Evolutionary conservation across 2,797 vertebrate genomes (phyloP).

Genomic region (Morelia viridis): DNA sequence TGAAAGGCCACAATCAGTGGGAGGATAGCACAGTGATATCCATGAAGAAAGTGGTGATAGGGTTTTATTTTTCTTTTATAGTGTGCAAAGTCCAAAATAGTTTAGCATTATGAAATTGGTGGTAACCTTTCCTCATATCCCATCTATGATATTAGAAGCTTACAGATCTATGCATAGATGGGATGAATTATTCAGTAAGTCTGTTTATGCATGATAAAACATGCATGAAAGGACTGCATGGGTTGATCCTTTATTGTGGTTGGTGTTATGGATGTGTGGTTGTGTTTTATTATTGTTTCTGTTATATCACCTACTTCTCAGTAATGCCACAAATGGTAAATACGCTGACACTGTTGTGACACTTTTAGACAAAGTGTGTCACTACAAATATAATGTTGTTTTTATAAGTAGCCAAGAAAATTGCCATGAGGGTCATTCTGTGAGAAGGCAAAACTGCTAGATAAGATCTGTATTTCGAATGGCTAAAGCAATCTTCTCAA

Average conservation of each 20-base stretch:
- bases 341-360: background rate
- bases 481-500: background rate
- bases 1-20: too few species aligned
- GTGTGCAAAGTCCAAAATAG: too few species aligned
- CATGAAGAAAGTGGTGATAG: too few species aligned
- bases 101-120: too few species aligned
- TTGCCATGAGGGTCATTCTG: background rate
- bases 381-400: background rate
- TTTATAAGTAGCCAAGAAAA: conserved; percentile 5
- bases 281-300: background rate
- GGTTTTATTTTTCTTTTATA: too few species aligned
- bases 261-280: background rate
- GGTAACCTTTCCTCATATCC: too few species aligned
- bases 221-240: background rate
- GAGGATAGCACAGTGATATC: too few species aligned
- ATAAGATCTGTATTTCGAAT: background rate
- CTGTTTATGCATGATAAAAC: background rate
- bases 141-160: too few species aligned
- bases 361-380: background rate
- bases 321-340: background rate
- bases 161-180: background rate
- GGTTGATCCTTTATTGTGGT: background rate
- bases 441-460: background rate
- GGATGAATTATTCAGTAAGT: background rate
- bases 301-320: background rate